These are phyloP conservation scores for Maylandia zebra DNA, from an alignment of 2,113 vertebrate species.

Conservation along the genomic window DNA sequence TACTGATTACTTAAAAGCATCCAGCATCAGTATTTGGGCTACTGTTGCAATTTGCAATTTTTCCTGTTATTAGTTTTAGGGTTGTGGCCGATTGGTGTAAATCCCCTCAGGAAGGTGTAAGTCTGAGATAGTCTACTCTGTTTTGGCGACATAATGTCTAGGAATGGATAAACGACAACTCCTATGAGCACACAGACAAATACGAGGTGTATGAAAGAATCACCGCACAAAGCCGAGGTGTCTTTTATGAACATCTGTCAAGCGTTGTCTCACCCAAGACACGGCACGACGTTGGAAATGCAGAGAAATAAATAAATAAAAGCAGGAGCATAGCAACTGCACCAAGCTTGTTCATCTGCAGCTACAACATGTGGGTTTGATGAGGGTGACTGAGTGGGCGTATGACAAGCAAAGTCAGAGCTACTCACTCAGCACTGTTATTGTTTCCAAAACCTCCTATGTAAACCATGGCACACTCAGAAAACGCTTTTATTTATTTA, in stretches of 20 bases:
- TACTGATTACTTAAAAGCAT: not conserved
- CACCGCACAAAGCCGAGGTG: not conserved
- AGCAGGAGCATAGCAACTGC: conserved; percentile 3
- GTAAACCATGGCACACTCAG: not conserved
- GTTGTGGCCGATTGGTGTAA: not conserved
- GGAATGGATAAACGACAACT: not conserved
- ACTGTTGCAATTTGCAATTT: not conserved
- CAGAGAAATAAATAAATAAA: not conserved
- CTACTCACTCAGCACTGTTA: not conserved
- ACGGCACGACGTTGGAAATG: not conserved
- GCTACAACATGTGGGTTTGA: conserved; percentile 20
- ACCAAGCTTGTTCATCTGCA: not conserved
- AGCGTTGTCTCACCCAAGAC: not conserved
- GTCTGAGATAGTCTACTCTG: not conserved
- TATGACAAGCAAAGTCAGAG: conserved; percentile 18
- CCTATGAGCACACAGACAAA: not conserved
- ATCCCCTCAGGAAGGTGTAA: not conserved
- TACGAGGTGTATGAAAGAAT: not conserved
- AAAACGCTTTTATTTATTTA: not conserved
- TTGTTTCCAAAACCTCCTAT: not conserved
- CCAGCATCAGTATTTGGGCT: not conserved
- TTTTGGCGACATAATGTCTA: not conserved
- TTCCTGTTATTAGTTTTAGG: not conserved
- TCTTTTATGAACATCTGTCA: not conserved
- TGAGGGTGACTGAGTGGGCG: conserved; percentile 32